A percentile compares a stretch with the other conserved stretches of the same genome.
Conservation (phyloP, 2,797 vertebrate species). For the Choloepus didactylus region DNA sequence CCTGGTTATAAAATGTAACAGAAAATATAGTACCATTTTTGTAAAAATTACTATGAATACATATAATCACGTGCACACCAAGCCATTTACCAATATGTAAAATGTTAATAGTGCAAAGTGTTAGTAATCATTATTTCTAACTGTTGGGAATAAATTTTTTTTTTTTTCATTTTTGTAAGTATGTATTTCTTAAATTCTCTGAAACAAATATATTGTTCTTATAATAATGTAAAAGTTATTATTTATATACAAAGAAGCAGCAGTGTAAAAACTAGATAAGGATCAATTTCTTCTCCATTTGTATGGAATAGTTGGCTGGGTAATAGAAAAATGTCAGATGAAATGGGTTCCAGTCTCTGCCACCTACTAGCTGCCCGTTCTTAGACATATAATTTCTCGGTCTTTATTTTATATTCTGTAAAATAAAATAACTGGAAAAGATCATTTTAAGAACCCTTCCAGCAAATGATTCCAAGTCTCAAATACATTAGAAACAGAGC, state of each 20-base stretch:
- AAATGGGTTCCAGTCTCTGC: not conserved
- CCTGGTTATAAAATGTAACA: not conserved
- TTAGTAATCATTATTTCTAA: not conserved
- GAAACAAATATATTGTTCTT: not conserved
- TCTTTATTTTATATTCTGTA: conserved; percentile 45
- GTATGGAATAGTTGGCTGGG: not conserved
- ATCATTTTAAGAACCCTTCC: conserved; percentile 27
- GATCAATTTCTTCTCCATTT: not conserved
- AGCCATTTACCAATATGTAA: not conserved
- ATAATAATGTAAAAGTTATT: not conserved
- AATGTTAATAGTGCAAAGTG: not conserved
- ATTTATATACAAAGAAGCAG: not conserved
- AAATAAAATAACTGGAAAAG: not conserved
- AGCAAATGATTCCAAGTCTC: not conserved
- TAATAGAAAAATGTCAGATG: not conserved
- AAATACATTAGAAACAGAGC: not conserved
- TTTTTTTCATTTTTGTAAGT: not conserved
- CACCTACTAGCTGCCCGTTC: not conserved
- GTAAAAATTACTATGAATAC: not conserved
- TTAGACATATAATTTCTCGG: conserved; percentile 19
- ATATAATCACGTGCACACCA: not conserved
- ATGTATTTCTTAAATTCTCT: not conserved
- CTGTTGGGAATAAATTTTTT: not conserved
- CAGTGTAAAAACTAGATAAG: not conserved
- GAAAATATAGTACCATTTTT: not conserved